Conservation (phyloP, 2,113 vertebrate genomes). For the Benitochromis conjunctus region DNA sequence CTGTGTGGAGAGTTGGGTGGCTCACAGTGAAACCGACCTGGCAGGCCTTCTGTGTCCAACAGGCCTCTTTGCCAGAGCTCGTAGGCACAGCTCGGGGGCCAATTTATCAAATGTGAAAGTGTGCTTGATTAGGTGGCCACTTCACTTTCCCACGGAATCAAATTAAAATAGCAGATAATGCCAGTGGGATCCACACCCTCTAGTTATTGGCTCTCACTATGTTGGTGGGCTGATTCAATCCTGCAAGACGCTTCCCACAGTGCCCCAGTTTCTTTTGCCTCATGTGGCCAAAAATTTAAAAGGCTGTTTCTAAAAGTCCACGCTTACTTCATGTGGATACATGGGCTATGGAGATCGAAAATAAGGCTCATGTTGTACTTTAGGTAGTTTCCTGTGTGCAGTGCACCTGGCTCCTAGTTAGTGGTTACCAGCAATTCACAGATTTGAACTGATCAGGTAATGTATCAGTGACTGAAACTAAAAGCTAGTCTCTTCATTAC, state of each 20-base stretch:
- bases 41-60: background rate
- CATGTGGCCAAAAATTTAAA: constrained; percentile 9
- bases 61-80: constrained; percentile 23
- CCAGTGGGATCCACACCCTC: constrained; percentile 27
- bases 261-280: constrained; percentile 36
- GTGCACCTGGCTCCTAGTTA: background rate
- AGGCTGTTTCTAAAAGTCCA: background rate
- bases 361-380: background rate
- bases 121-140: constrained; percentile 19
- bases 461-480: background rate
- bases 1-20: background rate
- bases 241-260: constrained; percentile 20
- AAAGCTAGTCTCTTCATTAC: background rate
- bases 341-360: background rate
- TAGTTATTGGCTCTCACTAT: constrained; percentile 33
- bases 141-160: constrained; percentile 32
- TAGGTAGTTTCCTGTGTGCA: background rate
- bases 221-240: constrained; percentile 40
- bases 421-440: background rate
- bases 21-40: background rate
- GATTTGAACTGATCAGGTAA: background rate
- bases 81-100: background rate
- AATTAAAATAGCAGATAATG: constrained; percentile 58
- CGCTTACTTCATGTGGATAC: background rate
- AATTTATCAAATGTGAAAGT: constrained; percentile 44